A percentile compares a stretch with the other conserved stretches of the same genome.
Evolutionary conservation across 2,797 vertebrate species (phyloP).

Genomic region (Chiroxiphia lanceolata): DNA sequence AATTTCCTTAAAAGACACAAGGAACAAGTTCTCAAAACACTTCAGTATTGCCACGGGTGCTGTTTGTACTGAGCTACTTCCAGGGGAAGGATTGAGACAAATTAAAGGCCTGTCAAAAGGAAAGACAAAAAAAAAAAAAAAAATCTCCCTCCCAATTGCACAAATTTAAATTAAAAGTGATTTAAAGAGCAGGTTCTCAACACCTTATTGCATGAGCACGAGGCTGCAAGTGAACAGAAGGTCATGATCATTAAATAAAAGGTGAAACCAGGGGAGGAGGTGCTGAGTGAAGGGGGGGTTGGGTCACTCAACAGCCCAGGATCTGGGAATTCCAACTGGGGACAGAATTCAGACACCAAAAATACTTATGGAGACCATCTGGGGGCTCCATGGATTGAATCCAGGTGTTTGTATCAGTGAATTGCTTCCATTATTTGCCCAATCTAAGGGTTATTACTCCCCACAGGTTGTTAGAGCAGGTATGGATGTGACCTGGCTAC

Average conservation of each 20-base stretch:
- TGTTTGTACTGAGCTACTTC: conserved; percentile 71
- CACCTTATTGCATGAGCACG: not conserved
- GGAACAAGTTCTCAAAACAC: conserved; percentile 77
- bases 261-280: not conserved
- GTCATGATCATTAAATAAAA: not conserved
- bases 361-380: not conserved
- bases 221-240: conserved; percentile 20
- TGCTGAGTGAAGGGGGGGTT: not conserved
- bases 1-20: conserved; percentile 74
- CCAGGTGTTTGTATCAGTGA: not conserved
- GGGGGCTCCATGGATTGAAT: not conserved
- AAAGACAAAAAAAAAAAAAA: conserved; percentile 26
- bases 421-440: not conserved
- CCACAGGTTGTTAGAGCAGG: not conserved
- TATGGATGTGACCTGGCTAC: not conserved
- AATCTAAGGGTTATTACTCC: not conserved
- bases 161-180: not conserved
- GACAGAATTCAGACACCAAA: conserved; percentile 9
- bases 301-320: not conserved
- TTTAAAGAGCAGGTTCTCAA: conserved; percentile 10
- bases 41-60: conserved; percentile 67
- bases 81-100: conserved; percentile 45
- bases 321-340: not conserved
- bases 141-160: conserved; percentile 14
- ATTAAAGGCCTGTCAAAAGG: not conserved